A percentile compares a stretch with the other conserved stretches of the same genome.
These are phyloP conservation scores for Chironomus tentans DNA, from an alignment of 2,888 invertebrate genomes.

Conservation along the genomic window DNA sequence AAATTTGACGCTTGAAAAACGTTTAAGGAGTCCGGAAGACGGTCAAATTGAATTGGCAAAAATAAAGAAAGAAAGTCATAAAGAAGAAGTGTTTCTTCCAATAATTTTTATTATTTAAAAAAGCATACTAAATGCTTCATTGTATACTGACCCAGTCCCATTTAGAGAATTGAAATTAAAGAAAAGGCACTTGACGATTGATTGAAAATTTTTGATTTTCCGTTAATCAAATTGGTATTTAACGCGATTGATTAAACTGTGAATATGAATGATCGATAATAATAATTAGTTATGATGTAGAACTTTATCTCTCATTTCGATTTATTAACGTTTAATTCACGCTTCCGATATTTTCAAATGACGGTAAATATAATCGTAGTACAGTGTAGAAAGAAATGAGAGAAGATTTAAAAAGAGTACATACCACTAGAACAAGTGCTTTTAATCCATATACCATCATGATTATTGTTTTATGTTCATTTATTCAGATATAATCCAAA, in stretches of 20 bases:
- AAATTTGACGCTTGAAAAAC: background rate
- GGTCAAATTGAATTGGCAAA: background rate
- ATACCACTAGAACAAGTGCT: background rate
- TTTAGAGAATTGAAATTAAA: background rate
- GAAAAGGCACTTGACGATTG: background rate
- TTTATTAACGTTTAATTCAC: background rate
- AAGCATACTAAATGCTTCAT: background rate
- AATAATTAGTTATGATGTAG: background rate
- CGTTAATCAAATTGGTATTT: conserved; percentile 3
- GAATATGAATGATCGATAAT: background rate
- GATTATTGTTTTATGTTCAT: background rate
- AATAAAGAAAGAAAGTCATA: background rate
- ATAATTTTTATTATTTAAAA: background rate
- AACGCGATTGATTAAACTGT: conserved; percentile 6
- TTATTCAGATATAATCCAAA: background rate
- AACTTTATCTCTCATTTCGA: background rate
- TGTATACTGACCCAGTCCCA: conserved; percentile 5
- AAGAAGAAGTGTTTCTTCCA: background rate
- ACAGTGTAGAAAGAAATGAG: background rate
- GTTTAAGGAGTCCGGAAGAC: conserved; percentile 6
- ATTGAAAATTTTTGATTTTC: background rate
- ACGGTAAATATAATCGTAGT: conserved; percentile 1
- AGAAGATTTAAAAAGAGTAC: background rate
- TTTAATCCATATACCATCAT: conserved; percentile 4
- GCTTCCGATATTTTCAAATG: background rate